Evolutionary conservation across 2,113 vertebrate species (phyloP), one percentile per base, ranked within the genome.

Genomic region (Harpagus bidentatus): DNA sequence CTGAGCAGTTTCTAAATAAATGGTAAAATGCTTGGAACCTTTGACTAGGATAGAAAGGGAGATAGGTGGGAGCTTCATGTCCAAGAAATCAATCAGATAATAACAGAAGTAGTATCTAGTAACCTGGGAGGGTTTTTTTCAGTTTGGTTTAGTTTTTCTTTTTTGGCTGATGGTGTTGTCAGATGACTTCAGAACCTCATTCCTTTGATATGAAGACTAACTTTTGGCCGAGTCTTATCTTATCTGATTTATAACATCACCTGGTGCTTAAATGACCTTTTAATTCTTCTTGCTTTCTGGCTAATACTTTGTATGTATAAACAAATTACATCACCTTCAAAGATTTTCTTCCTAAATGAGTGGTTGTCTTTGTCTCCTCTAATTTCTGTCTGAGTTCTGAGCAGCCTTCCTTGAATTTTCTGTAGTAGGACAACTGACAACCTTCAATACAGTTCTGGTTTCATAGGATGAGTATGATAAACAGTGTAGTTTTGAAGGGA

Each of bases 41-140:
- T 48, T 47, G 22, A 19, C 20, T 52, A 13, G 7, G 8, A 12
- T 17, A n/a, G 43, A 63, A 62, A 31, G 25, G 22, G 16, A 36
- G 26, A 5, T 29, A 43, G 3, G 15, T 86, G 16, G 22, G 28
- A 80, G 10, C 9, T 90, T 29, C 22, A 8, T 26, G 26, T 82
- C 3, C 10, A 71, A 45, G 21, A 59, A 40, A 21, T 78, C 4
- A 29, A 1, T 36, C 29, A 11, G 43, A 13, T 47, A 45, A 20
- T 79, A 71, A 45, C 22, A 59, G 38, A 69, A 72, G 17, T 31
- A 53, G 7, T 59, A 19, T 55, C 8, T 63, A 47, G 21, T 69
- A 84, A 42, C 5, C 8, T 0, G 1, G 7, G 42, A 38, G 31
- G 3, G 1, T 2, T 2, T 59, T 1, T 16, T 72, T 65, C 66